Percentiles rank a stretch among this genome's conserved stretches.
phyloP scores from a whole-genome alignment of 2,797 vertebrate species.

The Agapornis canus region DNA sequence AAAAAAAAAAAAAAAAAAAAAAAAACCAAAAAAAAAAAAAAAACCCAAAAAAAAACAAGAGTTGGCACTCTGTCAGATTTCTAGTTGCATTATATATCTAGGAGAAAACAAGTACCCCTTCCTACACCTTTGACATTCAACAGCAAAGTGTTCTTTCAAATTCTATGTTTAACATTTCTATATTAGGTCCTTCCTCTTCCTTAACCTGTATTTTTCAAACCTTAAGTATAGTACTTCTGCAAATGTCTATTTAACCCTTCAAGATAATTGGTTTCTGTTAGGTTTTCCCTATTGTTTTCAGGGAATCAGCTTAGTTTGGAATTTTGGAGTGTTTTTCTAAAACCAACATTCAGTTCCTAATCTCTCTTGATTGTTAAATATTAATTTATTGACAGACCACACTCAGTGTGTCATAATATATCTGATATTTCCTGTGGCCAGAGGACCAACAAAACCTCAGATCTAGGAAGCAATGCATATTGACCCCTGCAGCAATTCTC shows the following conservation, averaged over 20 bases:
- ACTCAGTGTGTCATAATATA: neutral
- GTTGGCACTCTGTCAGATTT: neutral
- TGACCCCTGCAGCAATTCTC: neutral
- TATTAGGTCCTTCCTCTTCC: slow-evolving; percentile 25
- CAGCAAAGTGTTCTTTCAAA: neutral
- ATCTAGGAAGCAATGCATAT: neutral
- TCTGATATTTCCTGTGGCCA: slow-evolving; percentile 40
- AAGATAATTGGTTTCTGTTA: slow-evolving; percentile 62
- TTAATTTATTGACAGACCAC: slow-evolving; percentile 58
- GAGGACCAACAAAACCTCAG: neutral
- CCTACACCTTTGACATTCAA: neutral
- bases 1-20: too few relatives aligned
- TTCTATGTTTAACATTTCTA: slow-evolving; percentile 16
- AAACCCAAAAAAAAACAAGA: neutral
- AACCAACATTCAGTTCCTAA: slow-evolving; percentile 48
- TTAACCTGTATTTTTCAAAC: slow-evolving; percentile 35
- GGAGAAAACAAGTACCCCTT: neutral
- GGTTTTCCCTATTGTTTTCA: slow-evolving; percentile 15
- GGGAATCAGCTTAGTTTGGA: slow-evolving; percentile 15
- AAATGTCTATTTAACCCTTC: slow-evolving; percentile 32
- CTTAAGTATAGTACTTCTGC: slow-evolving; percentile 38
- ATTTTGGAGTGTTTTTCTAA: slow-evolving; percentile 46
- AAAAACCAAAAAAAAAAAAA: too few relatives aligned
- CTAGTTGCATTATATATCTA: neutral
- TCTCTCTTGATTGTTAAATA: slow-evolving; percentile 56